Percentiles rank a stretch among this genome's conserved stretches.
phyloP scores from a whole-genome alignment of 1,140 invertebrate genomes.

The Leptestheria dahalacensis region DNA sequence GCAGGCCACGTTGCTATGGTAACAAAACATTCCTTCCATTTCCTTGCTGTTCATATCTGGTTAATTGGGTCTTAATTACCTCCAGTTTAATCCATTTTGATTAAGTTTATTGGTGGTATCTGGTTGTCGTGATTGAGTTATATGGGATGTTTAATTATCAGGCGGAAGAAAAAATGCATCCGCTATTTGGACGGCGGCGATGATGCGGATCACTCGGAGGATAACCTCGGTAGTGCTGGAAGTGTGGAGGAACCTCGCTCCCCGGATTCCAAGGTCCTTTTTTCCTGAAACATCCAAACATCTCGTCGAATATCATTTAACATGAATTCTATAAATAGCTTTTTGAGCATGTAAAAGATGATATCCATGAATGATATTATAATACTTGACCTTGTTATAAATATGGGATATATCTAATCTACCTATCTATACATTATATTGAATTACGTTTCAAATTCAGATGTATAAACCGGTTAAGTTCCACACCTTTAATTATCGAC shows the following conservation, averaged over 20 bases:
- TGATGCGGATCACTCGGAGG: conserved; percentile 48
- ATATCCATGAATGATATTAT: too few relatives aligned
- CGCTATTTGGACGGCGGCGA: conserved; percentile 64
- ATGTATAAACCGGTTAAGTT: too few relatives aligned
- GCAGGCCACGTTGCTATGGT: background rate
- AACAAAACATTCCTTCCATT: background rate
- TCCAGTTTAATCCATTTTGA: background rate
- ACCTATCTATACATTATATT: too few relatives aligned
- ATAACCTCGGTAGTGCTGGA: conserved; percentile 56
- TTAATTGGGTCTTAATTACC: background rate
- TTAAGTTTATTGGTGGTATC: background rate
- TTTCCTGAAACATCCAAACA: too few relatives aligned
- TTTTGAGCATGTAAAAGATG: too few relatives aligned
- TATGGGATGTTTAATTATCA: conserved; percentile 33
- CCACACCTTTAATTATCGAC: too few relatives aligned
- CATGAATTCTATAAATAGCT: too few relatives aligned
- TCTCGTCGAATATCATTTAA: too few relatives aligned
- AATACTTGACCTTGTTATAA: too few relatives aligned
- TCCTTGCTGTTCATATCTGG: background rate
- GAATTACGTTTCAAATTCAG: too few relatives aligned
- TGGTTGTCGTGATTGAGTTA: background rate
- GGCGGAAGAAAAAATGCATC: conserved; percentile 97
- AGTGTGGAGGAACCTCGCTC: conserved; percentile 43
- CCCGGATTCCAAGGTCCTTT: conserved; percentile 42
- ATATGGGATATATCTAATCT: too few relatives aligned